Conservation (phyloP, 1,140 invertebrate species). For the Tetramorium alpestre region DNA sequence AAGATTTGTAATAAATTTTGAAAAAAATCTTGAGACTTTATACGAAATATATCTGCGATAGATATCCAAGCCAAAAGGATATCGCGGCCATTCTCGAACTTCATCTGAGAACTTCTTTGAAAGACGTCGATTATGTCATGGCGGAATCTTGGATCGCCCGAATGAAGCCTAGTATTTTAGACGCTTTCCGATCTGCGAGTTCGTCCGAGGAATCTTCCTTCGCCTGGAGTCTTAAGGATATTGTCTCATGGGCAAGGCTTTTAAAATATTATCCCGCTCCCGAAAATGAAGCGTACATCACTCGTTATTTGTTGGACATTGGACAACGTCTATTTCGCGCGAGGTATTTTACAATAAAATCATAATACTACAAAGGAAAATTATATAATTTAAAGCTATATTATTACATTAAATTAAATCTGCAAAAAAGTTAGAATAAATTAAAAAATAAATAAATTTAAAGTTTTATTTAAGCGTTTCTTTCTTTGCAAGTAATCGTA, state of each 20-base stretch:
- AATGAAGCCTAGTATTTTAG: constrained; percentile 75
- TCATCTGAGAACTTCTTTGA: constrained; percentile 77
- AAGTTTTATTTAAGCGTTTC: constrained; percentile 2
- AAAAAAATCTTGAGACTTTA: background rate
- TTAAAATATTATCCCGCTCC: constrained; percentile 78
- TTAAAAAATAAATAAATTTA: background rate
- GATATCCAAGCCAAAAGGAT: constrained; percentile 74
- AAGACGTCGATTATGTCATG: constrained; percentile 57
- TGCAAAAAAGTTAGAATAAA: background rate
- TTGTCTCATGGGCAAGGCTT: constrained; percentile 78
- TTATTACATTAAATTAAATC: background rate
- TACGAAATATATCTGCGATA: constrained; percentile 30
- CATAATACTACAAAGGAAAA: background rate
- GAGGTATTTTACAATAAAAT: constrained; percentile 57
- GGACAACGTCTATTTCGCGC: constrained; percentile 78
- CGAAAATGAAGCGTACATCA: constrained; percentile 74
- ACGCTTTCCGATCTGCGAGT: constrained; percentile 72
- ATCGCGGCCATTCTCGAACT: constrained; percentile 77
- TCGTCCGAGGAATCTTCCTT: constrained; percentile 69
- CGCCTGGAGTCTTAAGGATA: constrained; percentile 77
- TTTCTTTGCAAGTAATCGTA: background rate
- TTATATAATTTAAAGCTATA: background rate
- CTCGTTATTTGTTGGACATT: constrained; percentile 76
- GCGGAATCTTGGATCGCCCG: constrained; percentile 77
- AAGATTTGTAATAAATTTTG: background rate